Evolutionary conservation across 1,140 invertebrate genomes (phyloP), one percentile per base, ranked within the genome.

Genomic region (Araneus ventricosus): DNA sequence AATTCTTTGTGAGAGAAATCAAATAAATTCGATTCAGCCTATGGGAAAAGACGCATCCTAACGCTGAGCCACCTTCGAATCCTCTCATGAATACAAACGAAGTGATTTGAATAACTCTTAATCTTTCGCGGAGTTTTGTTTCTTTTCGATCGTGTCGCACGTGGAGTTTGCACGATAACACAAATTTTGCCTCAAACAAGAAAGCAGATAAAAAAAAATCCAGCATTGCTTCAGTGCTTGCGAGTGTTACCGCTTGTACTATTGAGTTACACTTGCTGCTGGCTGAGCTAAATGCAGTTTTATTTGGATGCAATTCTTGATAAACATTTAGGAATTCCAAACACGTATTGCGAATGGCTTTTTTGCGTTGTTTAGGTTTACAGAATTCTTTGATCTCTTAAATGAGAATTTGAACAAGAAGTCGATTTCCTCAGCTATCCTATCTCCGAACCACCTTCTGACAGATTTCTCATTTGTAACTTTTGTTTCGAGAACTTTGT

Each of bases 101-200:
- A 80, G 79, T 80, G 79, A 80, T 80, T 80, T 80, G 79, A 80
- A 80, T 80, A 80, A 80, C 79, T 80, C 79, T 41, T 80, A 80
- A 80, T 80, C 79, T 80, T 80, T 41, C 79, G 79, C 79, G 34
- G 34, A 80, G 79, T 80, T 80, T 80, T 41, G 37, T 41, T 80
- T 41, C 45, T 17, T 45, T 45, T 45, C 17, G 4, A 34, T 41
- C 39, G 14, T 39, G 34, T 39, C 34, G 79, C 34, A 80, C 24
- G 34, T 80, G 79, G 34, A 80, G 34, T 80, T n/a, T 41, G 79
- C 39, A 41, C 22, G 79, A 80, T 39, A 39, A 22, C 79, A 39
- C 39, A 24, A 80, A 80, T 67, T 67, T 67, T 27, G 14, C 24
- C 63, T n/a, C 63, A 67, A 67, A 67, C 63, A 27, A 67, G n/a